Base-by-base conservation (phyloP, 2,888 invertebrate species). In the Galerucella pusilla region DNA sequence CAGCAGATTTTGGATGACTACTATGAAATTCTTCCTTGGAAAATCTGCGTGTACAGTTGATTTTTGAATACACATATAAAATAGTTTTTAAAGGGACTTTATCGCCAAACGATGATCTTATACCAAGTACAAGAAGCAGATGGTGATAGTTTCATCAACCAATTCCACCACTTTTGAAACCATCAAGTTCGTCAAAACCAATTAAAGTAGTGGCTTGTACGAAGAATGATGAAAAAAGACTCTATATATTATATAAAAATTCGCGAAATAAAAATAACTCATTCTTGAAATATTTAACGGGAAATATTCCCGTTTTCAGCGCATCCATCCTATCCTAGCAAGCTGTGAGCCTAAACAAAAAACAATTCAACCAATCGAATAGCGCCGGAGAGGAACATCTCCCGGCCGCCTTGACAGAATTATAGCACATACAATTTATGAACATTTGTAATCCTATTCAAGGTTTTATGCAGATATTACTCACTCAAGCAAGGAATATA, bases 391-490 rank as follows among this genome's bases (percentile, higher is more conserved):
- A 66, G 49, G 73, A 74, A 68, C 76, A 73, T 75, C 74, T 75
- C 75, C 68, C 73, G 59, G 77, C 73, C 78, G 81, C 79, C 85
- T 85, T 86, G 87, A 87, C 87, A 87, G 88, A 87, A 87, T 88
- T 88, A 88, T 87, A 84, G 87, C 87, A 85, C 84, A 85, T 84
- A 86, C 85, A 87, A 88, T 88, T 88, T 88, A 88, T 88, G 87
- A 87, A 87, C 88, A 88, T 87, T 88, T 88, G 88, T 88, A 88
- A 88, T 88, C 87, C 88, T 85, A 88, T 88, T 88, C 87, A 87
- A 88, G 88, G 88, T 88, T 87, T 87, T 88, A 88, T 88, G 87
- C 87, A 87, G 88, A 88, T 87, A 88, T 88, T 88, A 88, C 86
- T 88, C 88, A 88, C 87, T 88, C 88, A 88, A 88, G 87, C 87